Evolutionary conservation across 2,797 vertebrate species (phyloP).

Genomic region (Neosilurus mollespiculum): DNA sequence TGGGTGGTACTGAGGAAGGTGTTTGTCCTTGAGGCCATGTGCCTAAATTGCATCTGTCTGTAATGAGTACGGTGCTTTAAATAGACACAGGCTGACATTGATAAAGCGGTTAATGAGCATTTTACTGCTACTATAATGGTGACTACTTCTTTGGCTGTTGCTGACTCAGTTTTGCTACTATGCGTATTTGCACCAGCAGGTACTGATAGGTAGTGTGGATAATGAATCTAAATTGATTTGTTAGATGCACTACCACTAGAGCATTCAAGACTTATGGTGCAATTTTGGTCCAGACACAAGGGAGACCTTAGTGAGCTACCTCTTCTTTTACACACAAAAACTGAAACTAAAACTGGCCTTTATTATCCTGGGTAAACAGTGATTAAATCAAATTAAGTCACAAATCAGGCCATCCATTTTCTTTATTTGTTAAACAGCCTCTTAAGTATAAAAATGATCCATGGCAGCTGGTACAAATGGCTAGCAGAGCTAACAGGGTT

Average conservation of each 20-base stretch:
- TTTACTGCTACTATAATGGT: conserved; percentile 34
- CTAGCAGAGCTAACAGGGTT: neutral
- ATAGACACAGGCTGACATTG: conserved; percentile 30
- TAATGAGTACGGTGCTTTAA: conserved; percentile 33
- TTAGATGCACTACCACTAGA: neutral
- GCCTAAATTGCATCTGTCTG: conserved; percentile 19
- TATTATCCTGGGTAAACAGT: neutral
- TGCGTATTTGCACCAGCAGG: neutral
- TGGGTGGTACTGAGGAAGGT: neutral
- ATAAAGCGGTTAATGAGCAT: conserved; percentile 36
- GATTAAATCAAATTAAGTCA: neutral
- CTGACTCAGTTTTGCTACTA: conserved; percentile 33
- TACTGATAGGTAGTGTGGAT: conserved; percentile 29
- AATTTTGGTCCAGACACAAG: neutral
- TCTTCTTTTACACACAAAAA: conserved; percentile 14
- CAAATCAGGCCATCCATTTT: neutral
- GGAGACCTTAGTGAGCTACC: neutral
- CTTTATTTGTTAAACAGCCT: neutral
- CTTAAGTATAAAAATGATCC: neutral
- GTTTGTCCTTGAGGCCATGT: conserved; percentile 28
- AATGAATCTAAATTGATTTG: conserved; percentile 44
- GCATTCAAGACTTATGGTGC: neutral
- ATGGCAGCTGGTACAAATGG: conserved; percentile 1
- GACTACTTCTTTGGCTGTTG: conserved; percentile 5
- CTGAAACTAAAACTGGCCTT: too few relatives aligned